These are phyloP conservation scores for Kuschelorhynchus macadamiae DNA, from an alignment of 2,888 invertebrate genomes.

Conservation along the genomic window DNA sequence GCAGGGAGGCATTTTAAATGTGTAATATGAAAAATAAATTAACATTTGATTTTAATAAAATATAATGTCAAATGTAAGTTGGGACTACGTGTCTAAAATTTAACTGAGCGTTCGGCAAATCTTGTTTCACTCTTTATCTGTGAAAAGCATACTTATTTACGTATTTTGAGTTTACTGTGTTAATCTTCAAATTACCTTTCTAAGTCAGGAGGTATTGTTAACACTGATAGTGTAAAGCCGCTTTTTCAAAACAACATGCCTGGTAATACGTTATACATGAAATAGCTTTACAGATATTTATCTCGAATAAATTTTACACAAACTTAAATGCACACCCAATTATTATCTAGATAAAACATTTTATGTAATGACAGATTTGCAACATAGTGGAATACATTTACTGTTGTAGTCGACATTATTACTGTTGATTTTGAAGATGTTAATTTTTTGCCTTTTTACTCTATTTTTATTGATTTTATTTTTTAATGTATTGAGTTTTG, in stretches of 20 bases:
- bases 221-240: constrained; percentile 6
- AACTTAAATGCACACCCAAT: not conserved
- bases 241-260: constrained; percentile 16
- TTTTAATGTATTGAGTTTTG: too few relatives aligned
- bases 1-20: constrained; percentile 30
- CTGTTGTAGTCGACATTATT: too few relatives aligned
- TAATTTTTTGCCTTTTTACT: too few relatives aligned
- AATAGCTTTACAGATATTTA: constrained; percentile 9
- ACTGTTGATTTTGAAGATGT: too few relatives aligned
- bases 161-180: constrained; percentile 15
- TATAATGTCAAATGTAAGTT: too few relatives aligned
- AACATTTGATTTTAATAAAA: not conserved
- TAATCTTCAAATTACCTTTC: constrained; percentile 22
- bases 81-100: constrained; percentile 21
- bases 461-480: too few relatives aligned
- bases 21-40: not conserved
- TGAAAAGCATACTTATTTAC: constrained; percentile 5
- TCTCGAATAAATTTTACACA: not conserved
- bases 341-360: not conserved
- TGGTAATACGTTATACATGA: not conserved
- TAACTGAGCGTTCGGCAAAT: constrained; percentile 9
- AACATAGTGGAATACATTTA: too few relatives aligned
- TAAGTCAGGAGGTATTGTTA: constrained; percentile 23
- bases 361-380: too few relatives aligned
- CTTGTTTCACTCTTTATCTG: constrained; percentile 10